Percentiles rank a stretch among this genome's conserved stretches.
Conservation (phyloP, 2,888 invertebrate genomes). For the Torymus aiolomorphi region DNA sequence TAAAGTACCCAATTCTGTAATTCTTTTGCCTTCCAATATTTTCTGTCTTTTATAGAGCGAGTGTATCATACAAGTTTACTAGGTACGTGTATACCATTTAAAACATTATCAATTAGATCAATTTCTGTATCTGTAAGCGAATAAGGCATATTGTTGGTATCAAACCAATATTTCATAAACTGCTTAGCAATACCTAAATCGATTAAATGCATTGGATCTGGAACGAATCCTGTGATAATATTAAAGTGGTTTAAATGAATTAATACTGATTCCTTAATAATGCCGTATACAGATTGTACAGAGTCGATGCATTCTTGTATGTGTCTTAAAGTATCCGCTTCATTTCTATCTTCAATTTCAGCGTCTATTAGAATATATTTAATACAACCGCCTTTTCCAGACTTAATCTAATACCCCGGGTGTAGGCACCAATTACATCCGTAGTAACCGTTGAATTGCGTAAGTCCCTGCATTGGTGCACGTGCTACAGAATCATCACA, state of each 20-base stretch:
- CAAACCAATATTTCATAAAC: too few species aligned
- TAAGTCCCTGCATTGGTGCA: too few species aligned
- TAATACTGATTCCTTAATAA: constrained; percentile 36
- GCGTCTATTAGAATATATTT: too few species aligned
- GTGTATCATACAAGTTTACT: constrained; percentile 38
- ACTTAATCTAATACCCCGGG: constrained; percentile 6
- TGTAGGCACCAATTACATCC: constrained; percentile 56
- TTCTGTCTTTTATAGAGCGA: constrained; percentile 40
- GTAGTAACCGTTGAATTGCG: too few species aligned
- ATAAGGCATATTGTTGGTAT: constrained; percentile 6
- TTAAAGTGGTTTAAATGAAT: constrained; percentile 46
- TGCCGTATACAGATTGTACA: not conserved
- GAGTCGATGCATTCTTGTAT: not conserved
- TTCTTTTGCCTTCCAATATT: constrained; percentile 53
- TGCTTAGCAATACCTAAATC: constrained; percentile 43
- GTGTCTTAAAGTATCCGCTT: not conserved
- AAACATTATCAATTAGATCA: constrained; percentile 21
- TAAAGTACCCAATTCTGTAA: too few species aligned
- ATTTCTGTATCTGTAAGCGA: constrained; percentile 23
- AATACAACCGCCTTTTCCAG: constrained; percentile 6
- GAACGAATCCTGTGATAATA: constrained; percentile 47
- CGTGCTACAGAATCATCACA: too few species aligned
- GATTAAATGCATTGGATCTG: constrained; percentile 52
- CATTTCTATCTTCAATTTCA: constrained; percentile 8
- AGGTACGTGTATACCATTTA: constrained; percentile 33